These are phyloP conservation scores for Sitodiplosis mosellana DNA, from an alignment of 1,140 invertebrate genomes.

Conservation along the genomic window DNA sequence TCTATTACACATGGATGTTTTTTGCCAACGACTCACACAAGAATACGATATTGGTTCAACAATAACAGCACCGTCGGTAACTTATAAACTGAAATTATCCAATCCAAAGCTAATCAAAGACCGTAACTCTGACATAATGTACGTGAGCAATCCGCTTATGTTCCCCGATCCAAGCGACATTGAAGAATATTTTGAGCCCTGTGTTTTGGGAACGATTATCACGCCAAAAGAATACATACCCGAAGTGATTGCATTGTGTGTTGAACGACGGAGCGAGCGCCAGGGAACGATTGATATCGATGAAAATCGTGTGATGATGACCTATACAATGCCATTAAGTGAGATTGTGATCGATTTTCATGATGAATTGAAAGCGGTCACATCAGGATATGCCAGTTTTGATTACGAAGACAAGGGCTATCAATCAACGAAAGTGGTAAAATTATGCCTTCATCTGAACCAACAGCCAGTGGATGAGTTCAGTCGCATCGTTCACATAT, in stretches of 20 bases:
- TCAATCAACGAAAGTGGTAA: conserved; percentile 31
- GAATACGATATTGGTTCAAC: conserved; percentile 81
- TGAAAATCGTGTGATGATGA: conserved; percentile 57
- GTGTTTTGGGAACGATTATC: conserved; percentile 75
- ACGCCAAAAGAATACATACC: conserved; percentile 58
- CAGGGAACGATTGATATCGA: conserved; percentile 62
- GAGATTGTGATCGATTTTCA: conserved; percentile 94
- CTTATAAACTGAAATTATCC: conserved; percentile 65
- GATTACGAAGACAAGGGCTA: conserved; percentile 91
- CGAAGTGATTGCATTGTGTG: conserved; percentile 48
- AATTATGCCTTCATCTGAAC: conserved; percentile 70
- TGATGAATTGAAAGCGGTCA: conserved; percentile 72
- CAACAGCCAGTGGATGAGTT: conserved; percentile 71
- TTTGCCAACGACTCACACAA: conserved; percentile 81
- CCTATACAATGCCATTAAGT: conserved; percentile 70
- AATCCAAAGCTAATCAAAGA: conserved; percentile 39
- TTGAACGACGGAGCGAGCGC: conserved; percentile 61
- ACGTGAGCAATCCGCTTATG: conserved; percentile 67
- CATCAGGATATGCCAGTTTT: conserved; percentile 92
- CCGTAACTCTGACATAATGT: conserved; percentile 40
- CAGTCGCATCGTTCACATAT: conserved; percentile 58
- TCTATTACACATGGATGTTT: conserved; percentile 90
- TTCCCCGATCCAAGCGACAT: conserved; percentile 52
- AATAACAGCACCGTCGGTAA: conserved; percentile 84
- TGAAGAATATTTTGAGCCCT: conserved; percentile 67